These are phyloP conservation scores for Agelaius tricolor DNA, from an alignment of 2,113 vertebrate genomes.

Conservation along the genomic window DNA sequence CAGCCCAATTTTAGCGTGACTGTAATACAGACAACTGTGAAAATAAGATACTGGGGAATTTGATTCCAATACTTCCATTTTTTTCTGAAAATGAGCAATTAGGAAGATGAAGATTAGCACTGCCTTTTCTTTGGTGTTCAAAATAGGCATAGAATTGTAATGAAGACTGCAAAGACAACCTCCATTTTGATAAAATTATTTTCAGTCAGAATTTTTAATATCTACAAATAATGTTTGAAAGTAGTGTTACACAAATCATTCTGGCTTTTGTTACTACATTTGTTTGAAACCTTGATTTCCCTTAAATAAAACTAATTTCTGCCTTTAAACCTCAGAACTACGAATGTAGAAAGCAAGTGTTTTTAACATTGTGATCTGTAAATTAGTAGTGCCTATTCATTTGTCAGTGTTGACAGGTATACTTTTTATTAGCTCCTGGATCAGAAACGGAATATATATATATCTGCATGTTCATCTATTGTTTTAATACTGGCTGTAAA, in stretches of 20 bases:
- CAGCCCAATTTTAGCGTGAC: background rate
- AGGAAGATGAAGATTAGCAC: background rate
- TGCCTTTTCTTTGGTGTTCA: background rate
- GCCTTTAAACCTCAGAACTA: constrained; percentile 2
- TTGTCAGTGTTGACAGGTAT: constrained; percentile 65
- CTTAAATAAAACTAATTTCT: background rate
- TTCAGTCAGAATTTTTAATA: background rate
- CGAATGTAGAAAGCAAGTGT: background rate
- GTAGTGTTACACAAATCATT: background rate
- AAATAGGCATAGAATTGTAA: background rate
- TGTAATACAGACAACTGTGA: background rate
- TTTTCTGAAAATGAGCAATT: background rate
- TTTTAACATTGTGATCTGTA: constrained; percentile 39
- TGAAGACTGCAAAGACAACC: background rate
- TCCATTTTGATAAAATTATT: background rate
- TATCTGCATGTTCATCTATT: constrained; percentile 20
- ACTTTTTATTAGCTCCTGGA: constrained; percentile 60
- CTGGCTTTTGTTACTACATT: background rate
- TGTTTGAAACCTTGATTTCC: background rate
- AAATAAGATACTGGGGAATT: background rate
- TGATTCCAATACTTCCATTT: background rate
- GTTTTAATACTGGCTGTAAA: constrained; percentile 29
- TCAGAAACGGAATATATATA: constrained; percentile 37
- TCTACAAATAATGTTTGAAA: background rate
- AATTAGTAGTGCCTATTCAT: constrained; percentile 58